Base-by-base conservation (phyloP, 2,888 invertebrate genomes). In the Strigamia maritima region DNA sequence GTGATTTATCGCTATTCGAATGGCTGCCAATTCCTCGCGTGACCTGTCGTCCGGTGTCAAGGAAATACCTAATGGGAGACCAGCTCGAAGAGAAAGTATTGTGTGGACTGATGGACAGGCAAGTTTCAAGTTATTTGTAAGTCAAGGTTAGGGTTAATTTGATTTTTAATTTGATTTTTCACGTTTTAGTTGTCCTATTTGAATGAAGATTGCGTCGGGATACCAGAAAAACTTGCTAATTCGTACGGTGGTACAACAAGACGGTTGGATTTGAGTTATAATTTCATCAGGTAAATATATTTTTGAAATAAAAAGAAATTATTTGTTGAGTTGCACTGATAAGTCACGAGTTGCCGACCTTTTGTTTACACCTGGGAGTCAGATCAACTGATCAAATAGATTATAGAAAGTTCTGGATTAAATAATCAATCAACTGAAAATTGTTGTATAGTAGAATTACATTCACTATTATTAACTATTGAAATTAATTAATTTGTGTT, bases 191-290 rank as follows among this genome's bases (percentile, higher is more conserved):
- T 75, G 28, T 75, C 35, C 2, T 75, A 35, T 26, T n/a, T 28
- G n/a, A 35, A 35, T n/a, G 24, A 22, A 3, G 28, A 24, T 26
- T 75, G 75, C 14, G n/a, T 28, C 3, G 22, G 8, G 8, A 35
- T 75, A 35, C 75, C 75, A 14, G 75, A 75, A 75, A 35, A 35
- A n/a, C 28, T 75, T 8, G 28, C 75, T 3, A 75, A n/a, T 75
- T 35, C 75, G 22, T 75, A 75, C 26, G 75, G 75, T n/a, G n/a
- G 31, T n/a, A 28, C 35, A 4, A 75, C 75, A 28, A 19, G 75
- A 75, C 28, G 75, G n/a, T 35, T 75, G n/a, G 75, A 75, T 26
- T 35, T 75, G 31, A 75, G 75, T 35, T 26, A 24, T 35, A 75
- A 75, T 75, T 35, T 24, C 12, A 12, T 75, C 7, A 19, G 19